Base-by-base conservation (phyloP, 2,888 invertebrate species). In the Lycocerus yunnanus region DNA sequence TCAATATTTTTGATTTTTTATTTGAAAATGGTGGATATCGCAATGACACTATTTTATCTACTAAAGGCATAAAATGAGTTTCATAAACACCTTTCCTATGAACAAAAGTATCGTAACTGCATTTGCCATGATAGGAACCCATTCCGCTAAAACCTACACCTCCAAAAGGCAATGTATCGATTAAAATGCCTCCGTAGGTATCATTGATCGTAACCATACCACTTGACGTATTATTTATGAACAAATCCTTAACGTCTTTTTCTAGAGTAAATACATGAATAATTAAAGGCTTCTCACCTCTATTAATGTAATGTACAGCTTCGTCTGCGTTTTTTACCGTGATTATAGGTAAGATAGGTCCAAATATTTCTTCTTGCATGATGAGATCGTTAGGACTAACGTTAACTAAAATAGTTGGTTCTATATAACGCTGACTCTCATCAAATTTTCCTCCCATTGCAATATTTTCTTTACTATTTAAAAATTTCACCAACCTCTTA, bases 301-400 rank as follows among this genome's bases (percentile, higher is more conserved):
- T 89, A 83, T 96, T 97, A 81, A 98, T 97, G 84, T 95, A 96
- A 80, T 94, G 91, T 71, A 99, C 95, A 0, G 98, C 98, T 86
- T 98, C 97, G 75, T 93, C 93, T 11, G 94, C 93, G 85, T 93
- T 93, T 75, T 93, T 91, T 2, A 98, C 91, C 70, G 91, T 93
- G 5, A 97, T 87, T 74, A 99, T 94, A 0, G 99, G 99, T 79
- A 99, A 89, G 81, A 99, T 92, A 5, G 99, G 99, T 0, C 99
- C 99, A 87, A 99, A 99, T 81, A 99, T 97, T 90, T 99, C 99
- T 81, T 98, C 94, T 80, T 92, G 91, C 95, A 96, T 95, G 2
- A 95, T 87, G 43, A 92, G 91, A 88, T 98, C 97, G 1, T 89
- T 89, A 0, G 90, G 88, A 69, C 91, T 90, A 0, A 97, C 94